Evolutionary conservation across 2,797 vertebrate genomes (phyloP), one percentile per base, ranked within the genome.

Genomic region (Ispidina lecontei): DNA sequence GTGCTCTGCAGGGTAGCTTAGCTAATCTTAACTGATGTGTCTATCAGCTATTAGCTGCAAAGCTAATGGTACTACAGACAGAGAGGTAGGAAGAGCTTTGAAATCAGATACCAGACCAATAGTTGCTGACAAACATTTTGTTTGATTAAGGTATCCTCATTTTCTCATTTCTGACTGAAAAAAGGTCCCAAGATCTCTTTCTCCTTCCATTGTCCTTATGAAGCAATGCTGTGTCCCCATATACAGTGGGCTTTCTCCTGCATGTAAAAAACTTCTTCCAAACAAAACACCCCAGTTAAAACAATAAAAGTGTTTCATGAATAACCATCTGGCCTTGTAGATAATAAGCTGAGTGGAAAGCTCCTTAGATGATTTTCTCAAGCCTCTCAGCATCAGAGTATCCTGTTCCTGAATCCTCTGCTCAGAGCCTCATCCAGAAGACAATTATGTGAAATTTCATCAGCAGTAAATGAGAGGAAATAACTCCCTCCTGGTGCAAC

Each of bases 391-490:
- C 85, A 43, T 25, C 25, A 2, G 49, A 91, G n/a, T 69, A 78
- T 91, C 87, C 87, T 96, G 76, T 81, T 89, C 74, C 85, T 82
- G 79, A 94, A 56, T 56, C 44, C 73, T 79, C 52, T 84, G 70
- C 63, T 81, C 77, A 84, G 43, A 33, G 33, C 29, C 44, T 41
- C 47, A 81, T 76, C 84, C 93, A 94, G 73, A 84, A 73, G 12
- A n/a, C 85, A 94, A 94, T 95, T 95, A 91, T 29, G 44, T 79
- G 59, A 85, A 90, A 86, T 86, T 63, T 95, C 94, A 95, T 91
- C 85, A 86, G 87, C 6, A 7, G 20, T 64, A 85, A 84, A 73
- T 79, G 56, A 23, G 70, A 94, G 87, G 85, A 94, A 95, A 85
- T 85, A 87, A 56, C 33, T 74, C 54, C 39, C 47, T 76, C n/a